phyloP scores from a whole-genome alignment of 2,888 invertebrate species.

The Notodonta dromedarius region DNA sequence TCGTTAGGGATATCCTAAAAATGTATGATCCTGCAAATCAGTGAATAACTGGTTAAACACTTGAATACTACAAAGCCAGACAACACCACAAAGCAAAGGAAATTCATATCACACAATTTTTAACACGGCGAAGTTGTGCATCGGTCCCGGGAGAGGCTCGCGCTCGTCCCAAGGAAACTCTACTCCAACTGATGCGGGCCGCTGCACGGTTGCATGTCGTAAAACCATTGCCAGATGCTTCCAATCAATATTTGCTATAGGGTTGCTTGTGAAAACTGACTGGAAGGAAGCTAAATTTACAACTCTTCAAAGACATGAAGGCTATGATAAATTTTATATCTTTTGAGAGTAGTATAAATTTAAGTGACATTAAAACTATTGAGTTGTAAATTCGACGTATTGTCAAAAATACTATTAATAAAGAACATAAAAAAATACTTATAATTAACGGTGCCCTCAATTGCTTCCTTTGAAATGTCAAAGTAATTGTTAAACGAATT shows the following conservation, averaged over 20 bases:
- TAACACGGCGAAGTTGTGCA: conserved; percentile 36
- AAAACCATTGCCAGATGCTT: conserved; percentile 57
- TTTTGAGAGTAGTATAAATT: not conserved
- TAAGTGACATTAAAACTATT: not conserved
- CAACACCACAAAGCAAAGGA: conserved; percentile 22
- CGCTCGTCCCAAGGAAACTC: conserved; percentile 38
- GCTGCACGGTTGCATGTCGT: conserved; percentile 44
- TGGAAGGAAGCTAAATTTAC: not conserved
- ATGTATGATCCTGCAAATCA: not conserved
- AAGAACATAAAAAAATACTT: not conserved
- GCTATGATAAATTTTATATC: not conserved
- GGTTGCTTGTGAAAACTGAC: conserved; percentile 15
- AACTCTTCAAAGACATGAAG: not conserved
- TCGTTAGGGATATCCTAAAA: not conserved
- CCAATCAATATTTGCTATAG: conserved; percentile 55
- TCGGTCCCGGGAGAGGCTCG: conserved; percentile 37
- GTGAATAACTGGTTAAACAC: not conserved
- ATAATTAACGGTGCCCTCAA: not conserved
- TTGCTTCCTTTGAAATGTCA: not conserved
- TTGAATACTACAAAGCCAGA: conserved; percentile 7
- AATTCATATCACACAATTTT: conserved; percentile 39
- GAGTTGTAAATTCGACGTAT: not conserved
- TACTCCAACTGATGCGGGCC: conserved; percentile 35
- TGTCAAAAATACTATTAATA: not conserved
- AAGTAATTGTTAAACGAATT: conserved; percentile 29